Evolutionary conservation across 1,140 invertebrate genomes (phyloP), one percentile per base, ranked within the genome.

Genomic region (Dufourea novaeangliae): DNA sequence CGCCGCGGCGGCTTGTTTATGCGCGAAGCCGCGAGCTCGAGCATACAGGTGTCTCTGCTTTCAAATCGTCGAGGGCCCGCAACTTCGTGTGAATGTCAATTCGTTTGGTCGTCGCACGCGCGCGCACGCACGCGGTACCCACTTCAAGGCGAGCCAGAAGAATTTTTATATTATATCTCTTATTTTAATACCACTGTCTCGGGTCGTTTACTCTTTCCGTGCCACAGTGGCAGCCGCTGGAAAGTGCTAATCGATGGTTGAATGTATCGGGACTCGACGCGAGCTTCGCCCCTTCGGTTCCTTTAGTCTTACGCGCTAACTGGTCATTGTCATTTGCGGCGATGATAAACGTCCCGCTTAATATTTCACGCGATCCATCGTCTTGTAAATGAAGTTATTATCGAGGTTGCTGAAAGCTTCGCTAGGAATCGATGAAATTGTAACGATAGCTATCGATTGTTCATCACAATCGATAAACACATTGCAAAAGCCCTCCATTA

Each of bases 1-100:
- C 67, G n/a, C 75, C 75, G 44, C n/a, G 46, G 25, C 62, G 75
- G 68, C 75, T 70, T 77, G 75, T 77, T 77, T 71, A 77, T 77
- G 68, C 57, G 75, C 67, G 57, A 52, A 46, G 34, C 44, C 5
- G 20, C 54, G n/a, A 20, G 34, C 68, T n/a, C 67, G 25, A 52
- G 67, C 68, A 68, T 77, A 77, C 75, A 77, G 75, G 75, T 77
- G 75, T 77, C 75, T 77, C 75, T 63, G 29, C 67, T 77, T 77
- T 77, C 75, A 63, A 77, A 71, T 77, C 75, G 67, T 8, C 25
- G 34, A 7, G 37, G 75, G n/a, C n/a, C 68, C 57, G 67, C 57
- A 61, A 77, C 67, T 39, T 62, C 56, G 66, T 77, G 71, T 71
- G 75, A 71, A 77, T 71, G 75, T 50, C 57, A 71, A 77, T 70